Conservation (phyloP, 2,888 invertebrate genomes). For the Kryphioiulus occultus region DNA sequence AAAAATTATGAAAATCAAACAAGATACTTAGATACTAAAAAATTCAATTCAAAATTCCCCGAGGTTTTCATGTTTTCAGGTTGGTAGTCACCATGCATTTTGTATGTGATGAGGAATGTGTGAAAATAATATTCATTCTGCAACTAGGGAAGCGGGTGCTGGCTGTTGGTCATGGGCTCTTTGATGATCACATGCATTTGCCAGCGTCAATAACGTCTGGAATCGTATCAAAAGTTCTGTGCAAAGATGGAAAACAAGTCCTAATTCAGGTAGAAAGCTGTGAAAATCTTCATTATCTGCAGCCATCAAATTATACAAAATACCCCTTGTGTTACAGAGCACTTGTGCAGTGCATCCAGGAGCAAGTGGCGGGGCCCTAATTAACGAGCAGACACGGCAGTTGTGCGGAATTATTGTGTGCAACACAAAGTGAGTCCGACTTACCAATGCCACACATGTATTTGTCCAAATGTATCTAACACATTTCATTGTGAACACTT, state of each 20-base stretch:
- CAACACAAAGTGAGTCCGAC: slow-evolving; percentile 46
- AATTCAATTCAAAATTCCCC: no score
- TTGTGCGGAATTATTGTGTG: slow-evolving; percentile 48
- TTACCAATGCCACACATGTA: not conserved
- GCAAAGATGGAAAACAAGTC: slow-evolving; percentile 42
- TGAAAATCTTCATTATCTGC: not conserved
- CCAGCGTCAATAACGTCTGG: slow-evolving; percentile 43
- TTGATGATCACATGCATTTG: slow-evolving; percentile 41
- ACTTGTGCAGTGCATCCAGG: slow-evolving; percentile 52
- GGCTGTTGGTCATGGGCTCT: slow-evolving; percentile 44
- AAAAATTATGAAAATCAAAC: no score
- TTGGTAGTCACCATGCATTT: no score
- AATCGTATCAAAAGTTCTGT: slow-evolving; percentile 36
- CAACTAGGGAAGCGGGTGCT: not conserved
- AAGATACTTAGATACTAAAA: no score
- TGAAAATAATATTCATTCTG: not conserved
- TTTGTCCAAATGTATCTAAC: not conserved
- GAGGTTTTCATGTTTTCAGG: no score
- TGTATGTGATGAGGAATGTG: not conserved
- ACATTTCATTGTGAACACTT: not conserved
- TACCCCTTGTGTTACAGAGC: slow-evolving; percentile 22
- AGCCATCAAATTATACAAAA: not conserved
- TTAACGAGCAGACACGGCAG: slow-evolving; percentile 8
- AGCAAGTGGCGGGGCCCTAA: slow-evolving; percentile 49
- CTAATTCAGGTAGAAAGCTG: not conserved